phyloP scores from a whole-genome alignment of 2,797 vertebrate species.

The Enteromius afrohamiltoni region DNA sequence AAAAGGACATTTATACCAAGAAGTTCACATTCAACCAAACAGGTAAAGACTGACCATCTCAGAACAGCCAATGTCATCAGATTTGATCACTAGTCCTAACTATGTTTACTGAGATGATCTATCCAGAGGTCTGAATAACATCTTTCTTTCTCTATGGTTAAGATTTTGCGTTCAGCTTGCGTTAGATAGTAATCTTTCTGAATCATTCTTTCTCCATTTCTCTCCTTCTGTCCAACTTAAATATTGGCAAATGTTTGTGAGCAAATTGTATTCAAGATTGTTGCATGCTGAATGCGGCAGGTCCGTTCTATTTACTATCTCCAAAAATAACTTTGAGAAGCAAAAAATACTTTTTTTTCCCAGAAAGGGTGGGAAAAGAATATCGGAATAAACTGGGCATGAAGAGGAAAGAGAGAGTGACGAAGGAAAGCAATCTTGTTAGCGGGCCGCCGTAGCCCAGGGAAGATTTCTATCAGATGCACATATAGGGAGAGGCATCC shows the following conservation, averaged over 20 bases:
- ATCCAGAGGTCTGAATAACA: neutral
- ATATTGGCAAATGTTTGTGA: conserved; percentile 31
- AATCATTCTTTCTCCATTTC: conserved; percentile 13
- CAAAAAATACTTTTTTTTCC: conserved; percentile 59
- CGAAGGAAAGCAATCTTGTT: conserved; percentile 81
- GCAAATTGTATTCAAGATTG: conserved; percentile 64
- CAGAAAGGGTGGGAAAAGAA: conserved; percentile 20
- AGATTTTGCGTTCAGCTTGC: neutral
- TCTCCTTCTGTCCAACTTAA: neutral
- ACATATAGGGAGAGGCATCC: conserved; percentile 83
- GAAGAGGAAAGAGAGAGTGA: conserved; percentile 57
- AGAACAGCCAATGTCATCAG: neutral
- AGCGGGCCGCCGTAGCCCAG: conserved; percentile 76
- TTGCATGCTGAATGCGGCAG: neutral
- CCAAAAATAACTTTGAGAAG: conserved; percentile 38
- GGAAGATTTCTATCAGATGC: conserved; percentile 83
- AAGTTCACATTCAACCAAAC: neutral
- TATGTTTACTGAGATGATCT: neutral
- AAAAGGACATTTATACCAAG: neutral
- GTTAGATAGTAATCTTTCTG: neutral
- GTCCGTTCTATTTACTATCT: conserved; percentile 39
- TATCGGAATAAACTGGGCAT: conserved; percentile 76
- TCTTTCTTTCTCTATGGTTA: neutral
- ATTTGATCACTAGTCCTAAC: neutral
- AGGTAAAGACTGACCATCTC: neutral